Conservation (phyloP, 2,113 vertebrate genomes). For the Chauna torquata region DNA sequence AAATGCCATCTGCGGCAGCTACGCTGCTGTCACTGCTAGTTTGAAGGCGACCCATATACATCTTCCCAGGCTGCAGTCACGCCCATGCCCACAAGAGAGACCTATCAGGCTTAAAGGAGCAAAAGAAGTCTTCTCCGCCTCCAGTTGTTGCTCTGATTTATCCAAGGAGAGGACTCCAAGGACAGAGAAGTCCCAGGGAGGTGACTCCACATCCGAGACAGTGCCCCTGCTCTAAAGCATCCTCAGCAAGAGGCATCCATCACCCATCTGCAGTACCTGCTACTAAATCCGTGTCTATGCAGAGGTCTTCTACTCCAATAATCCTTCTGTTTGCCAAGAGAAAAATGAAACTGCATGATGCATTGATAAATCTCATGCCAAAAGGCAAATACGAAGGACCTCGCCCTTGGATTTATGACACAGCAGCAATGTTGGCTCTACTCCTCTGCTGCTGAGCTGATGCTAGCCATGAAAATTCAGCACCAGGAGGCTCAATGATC, state of each 20-base stretch:
- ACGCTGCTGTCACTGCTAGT: neutral
- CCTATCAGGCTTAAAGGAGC: neutral
- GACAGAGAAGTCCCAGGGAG: neutral
- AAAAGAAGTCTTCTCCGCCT: neutral
- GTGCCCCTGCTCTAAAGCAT: neutral
- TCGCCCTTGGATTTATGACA: neutral
- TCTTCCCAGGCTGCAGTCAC: neutral
- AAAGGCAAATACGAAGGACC: neutral
- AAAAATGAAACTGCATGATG: neutral
- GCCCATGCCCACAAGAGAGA: fast-evolving
- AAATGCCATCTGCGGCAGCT: neutral
- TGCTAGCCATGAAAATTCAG: neutral
- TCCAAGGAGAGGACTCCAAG: neutral
- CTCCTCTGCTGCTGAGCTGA: neutral
- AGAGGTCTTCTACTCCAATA: neutral
- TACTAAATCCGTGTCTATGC: fast-evolving
- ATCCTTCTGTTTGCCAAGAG: neutral
- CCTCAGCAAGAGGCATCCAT: neutral
- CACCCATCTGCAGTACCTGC: neutral
- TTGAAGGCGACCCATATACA: neutral
- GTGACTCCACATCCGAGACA: neutral
- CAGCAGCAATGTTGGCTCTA: fast-evolving
- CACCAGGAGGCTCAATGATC: fast-evolving
- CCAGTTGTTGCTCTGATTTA: neutral
- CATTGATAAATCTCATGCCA: neutral